Conservation (phyloP, 2,888 invertebrate genomes). For the Bruchidius siliquastri region DNA sequence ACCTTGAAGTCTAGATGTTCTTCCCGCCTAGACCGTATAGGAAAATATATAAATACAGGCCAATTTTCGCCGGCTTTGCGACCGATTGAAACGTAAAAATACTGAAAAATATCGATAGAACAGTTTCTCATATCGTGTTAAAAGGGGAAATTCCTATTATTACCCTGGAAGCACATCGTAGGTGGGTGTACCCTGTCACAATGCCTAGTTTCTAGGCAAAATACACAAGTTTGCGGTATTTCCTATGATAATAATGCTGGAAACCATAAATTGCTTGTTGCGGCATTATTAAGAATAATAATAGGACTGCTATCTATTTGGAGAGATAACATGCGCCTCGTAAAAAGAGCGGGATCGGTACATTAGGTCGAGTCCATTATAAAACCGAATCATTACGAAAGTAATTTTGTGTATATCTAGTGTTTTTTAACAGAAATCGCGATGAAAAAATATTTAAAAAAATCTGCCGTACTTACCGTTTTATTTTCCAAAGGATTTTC, state of each 20-base stretch:
- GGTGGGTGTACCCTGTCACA: conserved; percentile 23
- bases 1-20: conserved; percentile 39
- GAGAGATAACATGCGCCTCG: conserved; percentile 36
- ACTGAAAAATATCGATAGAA: background rate
- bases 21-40: conserved; percentile 39
- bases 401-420: conserved; percentile 24
- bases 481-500: conserved; percentile 62
- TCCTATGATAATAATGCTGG: background rate
- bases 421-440: conserved; percentile 43
- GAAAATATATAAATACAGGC: conserved; percentile 9
- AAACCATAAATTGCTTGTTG: background rate
- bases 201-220: conserved; percentile 10
- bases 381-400: conserved; percentile 26
- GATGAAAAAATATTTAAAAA: conserved; percentile 30
- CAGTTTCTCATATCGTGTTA: background rate
- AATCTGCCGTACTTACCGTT: conserved; percentile 56
- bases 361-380: conserved; percentile 45
- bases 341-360: conserved; percentile 46
- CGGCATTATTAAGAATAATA: background rate
- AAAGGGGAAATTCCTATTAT: background rate
- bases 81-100: background rate
- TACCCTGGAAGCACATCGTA: background rate
- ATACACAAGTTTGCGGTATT: background rate
- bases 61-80: background rate
- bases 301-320: background rate